phyloP scores from a whole-genome alignment of 2,113 vertebrate genomes.

The Caloenas nicobarica region DNA sequence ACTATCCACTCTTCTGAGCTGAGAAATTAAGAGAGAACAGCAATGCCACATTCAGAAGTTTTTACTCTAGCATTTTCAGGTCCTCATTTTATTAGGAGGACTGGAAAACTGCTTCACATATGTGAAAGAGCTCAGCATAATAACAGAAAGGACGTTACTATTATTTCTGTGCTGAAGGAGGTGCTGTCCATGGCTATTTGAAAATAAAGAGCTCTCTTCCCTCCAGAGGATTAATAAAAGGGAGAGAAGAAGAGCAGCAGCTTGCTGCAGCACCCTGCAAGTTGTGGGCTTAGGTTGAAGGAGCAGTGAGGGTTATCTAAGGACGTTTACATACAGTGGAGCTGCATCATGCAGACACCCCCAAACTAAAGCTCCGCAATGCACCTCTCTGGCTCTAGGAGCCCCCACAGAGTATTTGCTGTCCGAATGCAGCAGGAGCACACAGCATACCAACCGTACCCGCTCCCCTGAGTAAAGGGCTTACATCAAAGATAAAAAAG shows the following conservation, averaged over 20 bases:
- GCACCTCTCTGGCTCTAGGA: not conserved
- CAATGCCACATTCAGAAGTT: not conserved
- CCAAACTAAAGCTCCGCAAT: not conserved
- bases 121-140: not conserved
- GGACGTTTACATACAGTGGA: not conserved
- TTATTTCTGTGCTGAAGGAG: not conserved
- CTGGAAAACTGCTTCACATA: not conserved
- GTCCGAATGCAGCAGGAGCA: not conserved
- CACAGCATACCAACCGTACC: fast-evolving
- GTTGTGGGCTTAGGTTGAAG: not conserved
- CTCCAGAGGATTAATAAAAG: not conserved
- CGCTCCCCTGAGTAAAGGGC: not conserved
- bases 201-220: not conserved
- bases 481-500: not conserved
- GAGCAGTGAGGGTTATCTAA: not conserved
- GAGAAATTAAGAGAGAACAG: slow-evolving; percentile 29
- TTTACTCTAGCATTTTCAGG: not conserved
- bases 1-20: not conserved
- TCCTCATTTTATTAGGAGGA: not conserved
- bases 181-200: not conserved
- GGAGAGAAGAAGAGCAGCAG: not conserved
- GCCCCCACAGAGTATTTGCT: not conserved
- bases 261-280: not conserved
- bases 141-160: not conserved
- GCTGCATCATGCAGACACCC: not conserved